phyloP scores from a whole-genome alignment of 35 echinoderm and acorn worm species.

The Hemicentrotus pulcherrimus region DNA sequence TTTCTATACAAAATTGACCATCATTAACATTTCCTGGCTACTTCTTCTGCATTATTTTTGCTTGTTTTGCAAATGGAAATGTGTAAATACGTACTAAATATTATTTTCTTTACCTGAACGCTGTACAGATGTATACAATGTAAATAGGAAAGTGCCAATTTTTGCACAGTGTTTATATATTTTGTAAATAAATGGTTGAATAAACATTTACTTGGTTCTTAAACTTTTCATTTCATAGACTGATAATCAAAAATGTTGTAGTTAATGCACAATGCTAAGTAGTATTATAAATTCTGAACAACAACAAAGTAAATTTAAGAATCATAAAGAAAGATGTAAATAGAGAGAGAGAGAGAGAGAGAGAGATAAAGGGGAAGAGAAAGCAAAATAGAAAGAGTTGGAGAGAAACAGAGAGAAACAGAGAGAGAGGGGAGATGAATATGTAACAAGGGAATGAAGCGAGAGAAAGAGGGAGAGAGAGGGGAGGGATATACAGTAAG shows the following conservation, averaged over 20 bases:
- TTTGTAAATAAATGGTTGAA: slow-evolving; percentile 45
- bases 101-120: slow-evolving; percentile 2
- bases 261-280: too few relatives aligned
- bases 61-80: slow-evolving; percentile 22
- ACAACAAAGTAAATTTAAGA: too few relatives aligned
- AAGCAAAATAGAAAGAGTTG: background rate
- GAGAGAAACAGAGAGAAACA: too few relatives aligned
- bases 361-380: background rate
- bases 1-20: background rate
- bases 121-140: slow-evolving; percentile 27
- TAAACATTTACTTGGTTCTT: background rate
- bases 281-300: too few relatives aligned
- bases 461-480: background rate
- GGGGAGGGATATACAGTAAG: too few relatives aligned
- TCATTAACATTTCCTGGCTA: slow-evolving; percentile 1
- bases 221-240: background rate
- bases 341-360: background rate
- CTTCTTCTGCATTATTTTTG: slow-evolving; percentile 36
- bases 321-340: background rate
- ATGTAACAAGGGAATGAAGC: background rate
- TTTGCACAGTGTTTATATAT: slow-evolving; percentile 42
- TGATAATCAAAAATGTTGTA: background rate
- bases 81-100: slow-evolving; percentile 45
- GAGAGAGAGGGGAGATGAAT: too few relatives aligned
- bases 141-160: slow-evolving; percentile 30